These are phyloP conservation scores for Agrilus cyanescens DNA, from an alignment of 2,888 invertebrate genomes.

Conservation along the genomic window DNA sequence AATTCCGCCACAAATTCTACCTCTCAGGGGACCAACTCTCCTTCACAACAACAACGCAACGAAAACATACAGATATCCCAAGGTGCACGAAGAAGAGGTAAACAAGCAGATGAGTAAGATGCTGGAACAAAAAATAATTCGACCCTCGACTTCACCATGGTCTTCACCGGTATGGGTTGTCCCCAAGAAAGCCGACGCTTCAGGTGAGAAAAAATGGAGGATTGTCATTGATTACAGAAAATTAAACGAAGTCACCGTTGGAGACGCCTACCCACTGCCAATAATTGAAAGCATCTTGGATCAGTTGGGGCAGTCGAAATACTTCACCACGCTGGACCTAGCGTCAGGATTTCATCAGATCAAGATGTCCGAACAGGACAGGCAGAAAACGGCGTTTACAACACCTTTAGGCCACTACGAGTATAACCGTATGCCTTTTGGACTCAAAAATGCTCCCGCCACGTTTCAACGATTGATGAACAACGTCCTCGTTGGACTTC, in stretches of 20 bases:
- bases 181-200: constrained; percentile 5
- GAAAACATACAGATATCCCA: constrained; percentile 26
- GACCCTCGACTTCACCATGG: constrained; percentile 16
- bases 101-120: constrained; percentile 23
- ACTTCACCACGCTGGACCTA: constrained; percentile 24
- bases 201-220: constrained; percentile 19
- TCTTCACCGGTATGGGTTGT: constrained; percentile 13
- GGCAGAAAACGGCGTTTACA: no score
- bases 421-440: constrained; percentile 24
- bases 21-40: no score
- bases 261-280: constrained; percentile 23
- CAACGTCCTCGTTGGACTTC: constrained; percentile 1
- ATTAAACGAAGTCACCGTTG: constrained; percentile 24
- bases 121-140: constrained; percentile 21
- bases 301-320: constrained; percentile 21
- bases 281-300: constrained; percentile 23
- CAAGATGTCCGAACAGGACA: constrained; percentile 9
- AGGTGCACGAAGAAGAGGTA: constrained; percentile 24
- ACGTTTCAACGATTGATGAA: constrained; percentile 32
- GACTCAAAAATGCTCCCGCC: constrained; percentile 28
- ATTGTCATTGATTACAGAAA: constrained; percentile 27
- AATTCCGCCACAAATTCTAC: no score
- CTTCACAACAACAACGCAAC: no score
- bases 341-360: constrained; percentile 18
- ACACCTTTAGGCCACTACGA: constrained; percentile 16